Evolutionary conservation across 2,113 vertebrate species (phyloP).

Genomic region (Ochotona princeps): DNA sequence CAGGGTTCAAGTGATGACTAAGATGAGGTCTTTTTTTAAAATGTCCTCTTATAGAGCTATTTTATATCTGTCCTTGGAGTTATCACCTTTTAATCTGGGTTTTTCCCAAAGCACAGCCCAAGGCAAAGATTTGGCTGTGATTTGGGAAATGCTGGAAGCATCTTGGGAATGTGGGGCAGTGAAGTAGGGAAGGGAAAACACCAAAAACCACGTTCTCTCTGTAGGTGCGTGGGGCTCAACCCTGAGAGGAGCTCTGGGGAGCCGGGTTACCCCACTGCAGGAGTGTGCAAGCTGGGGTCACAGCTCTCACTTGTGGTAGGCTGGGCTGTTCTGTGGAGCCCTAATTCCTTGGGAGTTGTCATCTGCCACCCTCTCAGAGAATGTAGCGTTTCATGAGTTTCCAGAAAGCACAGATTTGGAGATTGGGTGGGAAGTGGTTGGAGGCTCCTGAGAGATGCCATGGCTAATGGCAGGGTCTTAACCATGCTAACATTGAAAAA

Average conservation of each 20-base stretch:
- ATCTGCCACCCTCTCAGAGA: neutral
- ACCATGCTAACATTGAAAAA: conserved; percentile 4
- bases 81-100: neutral
- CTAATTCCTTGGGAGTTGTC: neutral
- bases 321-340: neutral
- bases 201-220: no score
- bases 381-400: neutral
- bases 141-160: neutral
- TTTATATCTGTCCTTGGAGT: neutral
- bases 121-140: conserved; percentile 1
- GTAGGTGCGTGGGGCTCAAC: no score
- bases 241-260: neutral
- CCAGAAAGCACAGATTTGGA: neutral
- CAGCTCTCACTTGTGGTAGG: neutral
- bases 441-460: neutral
- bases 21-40: neutral
- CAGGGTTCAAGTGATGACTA: neutral
- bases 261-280: rapidly evolving
- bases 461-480: neutral
- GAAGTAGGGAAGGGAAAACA: neutral
- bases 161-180: neutral
- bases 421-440: neutral
- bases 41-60: neutral
- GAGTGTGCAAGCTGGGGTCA: neutral
- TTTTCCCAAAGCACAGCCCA: neutral